Base-by-base conservation (phyloP, 2,888 invertebrate genomes). In the Syritta pipiens region DNA sequence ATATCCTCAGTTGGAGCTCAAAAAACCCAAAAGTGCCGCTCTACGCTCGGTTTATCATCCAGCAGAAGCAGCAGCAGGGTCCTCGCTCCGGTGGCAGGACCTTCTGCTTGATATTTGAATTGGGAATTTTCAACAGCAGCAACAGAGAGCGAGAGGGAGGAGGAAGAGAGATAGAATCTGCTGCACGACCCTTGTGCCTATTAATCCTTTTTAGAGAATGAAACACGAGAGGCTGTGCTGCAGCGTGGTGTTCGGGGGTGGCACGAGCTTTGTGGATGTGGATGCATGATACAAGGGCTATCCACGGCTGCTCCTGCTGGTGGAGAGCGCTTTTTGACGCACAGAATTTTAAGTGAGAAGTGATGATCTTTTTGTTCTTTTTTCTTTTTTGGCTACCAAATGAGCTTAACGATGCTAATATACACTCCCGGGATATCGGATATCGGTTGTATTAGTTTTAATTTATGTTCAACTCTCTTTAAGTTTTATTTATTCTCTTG, bases 181-280 rank as follows among this genome's bases (percentile, higher is more conserved):
- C n/a, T 75, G 17, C 22, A 35, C 19, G 51, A 37, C 60, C 62
- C 68, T 75, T 62, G 40, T 68, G 28, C 35, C 59, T 48, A 69
- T 57, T 51, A 63, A 69, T 76, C 69, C 57, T 69, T 69, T 68
- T 75, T 55, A 48, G 30, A 59, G 37, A 37, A 22, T 32, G 42
- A 17, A 42, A 14, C 7, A 10, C 12, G 42, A 37, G 37, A 14
- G 37, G 12, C 4, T 32, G 4, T 32, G n/a, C 24, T 53, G 32
- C 12, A 3, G n/a, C 19, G 5, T 40, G 12, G 17, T 14, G n/a
- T 5, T 35, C 17, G n/a, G 17, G 26, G 46, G 19, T 24, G 28
- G n/a, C 12, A n/a, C n/a, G n/a, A n/a, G n/a, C n/a, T n/a, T n/a
- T 28, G 17, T 20, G 17, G 40, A 3, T 14, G n/a, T 37, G 9